Percentiles rank a stretch among this genome's conserved stretches.
Evolutionary conservation across 2,113 vertebrate species (phyloP).

Genomic region (Motacilla alba): DNA sequence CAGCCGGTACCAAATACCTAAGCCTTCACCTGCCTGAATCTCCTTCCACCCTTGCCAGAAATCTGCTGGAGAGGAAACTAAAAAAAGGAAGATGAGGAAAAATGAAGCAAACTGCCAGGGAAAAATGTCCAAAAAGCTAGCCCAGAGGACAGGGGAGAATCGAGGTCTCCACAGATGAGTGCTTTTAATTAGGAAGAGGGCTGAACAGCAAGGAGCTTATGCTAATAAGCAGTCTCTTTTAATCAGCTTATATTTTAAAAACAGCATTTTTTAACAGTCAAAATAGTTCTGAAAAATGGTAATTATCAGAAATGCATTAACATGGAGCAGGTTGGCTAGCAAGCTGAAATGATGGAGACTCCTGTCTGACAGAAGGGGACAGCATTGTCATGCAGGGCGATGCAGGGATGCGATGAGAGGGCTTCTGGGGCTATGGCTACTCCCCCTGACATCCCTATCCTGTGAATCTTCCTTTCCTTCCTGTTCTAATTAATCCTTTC

Average conservation of each 20-base stretch:
- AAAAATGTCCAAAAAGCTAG: slow-evolving; percentile 76
- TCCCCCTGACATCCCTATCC: neutral
- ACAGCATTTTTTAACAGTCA: slow-evolving; percentile 79
- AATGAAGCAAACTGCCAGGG: slow-evolving; percentile 70
- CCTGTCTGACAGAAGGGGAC: neutral
- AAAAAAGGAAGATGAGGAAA: slow-evolving; percentile 46
- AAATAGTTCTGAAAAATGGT: slow-evolving; percentile 78
- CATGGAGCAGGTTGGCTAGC: slow-evolving; percentile 35
- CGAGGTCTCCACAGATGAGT: slow-evolving; percentile 89
- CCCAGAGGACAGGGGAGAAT: slow-evolving; percentile 72
- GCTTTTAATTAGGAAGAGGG: slow-evolving; percentile 94
- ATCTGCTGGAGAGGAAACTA: slow-evolving; percentile 44
- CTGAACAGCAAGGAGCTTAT: slow-evolving; percentile 86
- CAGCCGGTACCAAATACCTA: slow-evolving; percentile 2
- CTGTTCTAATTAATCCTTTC: neutral
- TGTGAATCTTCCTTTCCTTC: neutral
- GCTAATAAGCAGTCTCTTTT: slow-evolving; percentile 89
- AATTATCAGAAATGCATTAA: slow-evolving; percentile 74
- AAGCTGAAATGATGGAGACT: slow-evolving; percentile 39
- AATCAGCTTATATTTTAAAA: slow-evolving; percentile 84
- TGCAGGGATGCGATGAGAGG: neutral
- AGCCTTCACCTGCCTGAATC: slow-evolving; percentile 4
- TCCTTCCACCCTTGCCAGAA: slow-evolving; percentile 1
- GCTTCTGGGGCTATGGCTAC: neutral
- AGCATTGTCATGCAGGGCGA: rapidly evolving